Base-by-base conservation (phyloP, 2,113 vertebrate genomes). In the Crotalus viridis region DNA sequence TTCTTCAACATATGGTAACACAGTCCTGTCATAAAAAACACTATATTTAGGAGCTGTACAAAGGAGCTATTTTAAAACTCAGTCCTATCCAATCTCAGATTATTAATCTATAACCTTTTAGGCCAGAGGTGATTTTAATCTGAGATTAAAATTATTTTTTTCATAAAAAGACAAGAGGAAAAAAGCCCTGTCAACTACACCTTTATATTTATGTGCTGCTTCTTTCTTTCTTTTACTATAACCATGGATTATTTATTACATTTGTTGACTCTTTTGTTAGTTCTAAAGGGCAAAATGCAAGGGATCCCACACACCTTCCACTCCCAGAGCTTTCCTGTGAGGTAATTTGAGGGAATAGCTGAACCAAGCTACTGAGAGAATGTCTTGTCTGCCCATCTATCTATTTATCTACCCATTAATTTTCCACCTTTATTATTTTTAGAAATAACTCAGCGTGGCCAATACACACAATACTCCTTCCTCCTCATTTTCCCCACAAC, bases 1-100 rank as follows among this genome's bases (percentile, higher is more conserved):
- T 28, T 90, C 86, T 57, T 94, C 93, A 95, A 95, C 39, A 56
- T 95, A 94, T 95, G 93, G 92, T 94, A 93, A 96, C 97, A 95
- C 13, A 94, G 48, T 95, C 94, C 85, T 94, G 95, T 69, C 94
- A 96, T 94, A 64, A 96, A 96, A 94, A 17, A 17, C 46, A 5
- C 64, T 94, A 96, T 87, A 89, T 91, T 96, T 94, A 90, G 15
- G 95, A 95, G 87, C 6, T 56, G 55, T 15, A 19, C 46, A 26
- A 92, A 55, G 22, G 51, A 28, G 13, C 87, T 54, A 26, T 8
- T 21, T 46, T 55, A 81, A 81, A 81, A 43, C 7, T 21, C 69
- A 81, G 43, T 81, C 17, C 17, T 81, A 81, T 19, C 33, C 74
- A 43, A 81, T 81, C 15, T 39, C 69, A 19, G 69, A 81, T 81